phyloP scores from a whole-genome alignment of 2,888 invertebrate species.

The Drosophila setosimentum region DNA sequence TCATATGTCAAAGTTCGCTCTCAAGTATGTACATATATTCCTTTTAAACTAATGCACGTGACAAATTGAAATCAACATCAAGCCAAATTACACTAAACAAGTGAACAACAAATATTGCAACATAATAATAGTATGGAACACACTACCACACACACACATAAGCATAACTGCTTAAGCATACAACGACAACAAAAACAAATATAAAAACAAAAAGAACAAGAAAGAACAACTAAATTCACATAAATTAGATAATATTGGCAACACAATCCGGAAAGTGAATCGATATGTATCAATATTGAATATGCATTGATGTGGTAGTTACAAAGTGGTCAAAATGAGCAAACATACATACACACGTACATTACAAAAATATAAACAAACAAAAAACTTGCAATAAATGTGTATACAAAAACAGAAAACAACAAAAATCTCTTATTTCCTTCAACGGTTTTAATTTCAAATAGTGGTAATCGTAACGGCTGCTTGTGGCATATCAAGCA shows the following conservation, averaged over 20 bases:
- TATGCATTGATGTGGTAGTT: conserved; percentile 84
- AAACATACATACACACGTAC: conserved; percentile 63
- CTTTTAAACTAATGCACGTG: conserved; percentile 61
- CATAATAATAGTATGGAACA: conserved; percentile 17
- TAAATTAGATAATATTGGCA: conserved; percentile 33
- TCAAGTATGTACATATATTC: conserved; percentile 55
- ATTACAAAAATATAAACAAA: conserved; percentile 63
- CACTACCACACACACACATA: conserved; percentile 8
- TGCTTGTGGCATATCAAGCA: not conserved
- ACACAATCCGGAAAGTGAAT: conserved; percentile 29
- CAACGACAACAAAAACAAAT: conserved; percentile 24
- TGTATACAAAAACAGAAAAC: conserved; percentile 79
- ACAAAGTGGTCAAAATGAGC: conserved; percentile 52
- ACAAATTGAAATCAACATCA: conserved; percentile 36
- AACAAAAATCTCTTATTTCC: not conserved
- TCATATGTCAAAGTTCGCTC: conserved; percentile 40
- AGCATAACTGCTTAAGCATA: conserved; percentile 17
- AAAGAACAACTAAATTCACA: conserved; percentile 19
- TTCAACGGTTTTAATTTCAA: conserved; percentile 16
- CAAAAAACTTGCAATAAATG: conserved; percentile 84
- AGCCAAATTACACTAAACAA: conserved; percentile 23
- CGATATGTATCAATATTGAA: conserved; percentile 43
- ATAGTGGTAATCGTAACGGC: conserved; percentile 15
- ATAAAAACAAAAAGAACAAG: conserved; percentile 15
- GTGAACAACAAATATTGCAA: conserved; percentile 7